Base-by-base conservation (phyloP, 2,888 invertebrate species). In the Caenorhabditis wallacei region DNA sequence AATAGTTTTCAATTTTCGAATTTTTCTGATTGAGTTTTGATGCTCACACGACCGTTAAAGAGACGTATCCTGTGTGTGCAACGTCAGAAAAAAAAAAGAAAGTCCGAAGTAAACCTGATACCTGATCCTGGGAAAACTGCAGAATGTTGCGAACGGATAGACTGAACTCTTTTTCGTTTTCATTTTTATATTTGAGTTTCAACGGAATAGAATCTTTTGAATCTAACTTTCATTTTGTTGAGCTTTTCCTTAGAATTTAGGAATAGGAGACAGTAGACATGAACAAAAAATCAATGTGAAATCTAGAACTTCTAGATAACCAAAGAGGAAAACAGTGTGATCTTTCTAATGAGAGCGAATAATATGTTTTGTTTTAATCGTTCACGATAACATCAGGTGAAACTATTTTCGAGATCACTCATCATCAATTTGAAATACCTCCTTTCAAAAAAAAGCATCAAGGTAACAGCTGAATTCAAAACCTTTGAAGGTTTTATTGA, bases 81-180 rank as follows among this genome's bases (percentile, higher is more conserved):
- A 18, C 10, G 1, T 43, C 7, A n/a, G n/a, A 24, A 61, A 59
- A 40, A 59, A 37, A 61, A 43, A 26, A 61, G 59, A 3, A 59
- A 61, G 43, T 61, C 24, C 26, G 26, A 61, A 46, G 61, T 26
- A 43, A 61, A 43, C 48, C 7, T 51, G 64, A 64, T 22, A 64
- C 30, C 64, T 51, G 48, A 48, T 24, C 26, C 4, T 46, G 40
- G 22, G 43, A 43, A 61, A 43, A 24, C 61, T 61, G 64, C 64
- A 64, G 43, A 63, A 51, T 35, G 64, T 64, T 64, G 26, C 48
- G 51, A 64, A 48, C 51, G 46, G 64, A 35, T 30, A 46, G 35
- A 16, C 59, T 16, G 40, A 43, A 35, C 18, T 37, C 20, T 13
- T 22, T 24, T 22, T 43, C 24, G 16, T 69, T 35, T 66, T 35